Percentiles rank a stretch among this genome's conserved stretches.
Evolutionary conservation across 1,140 invertebrate genomes (phyloP).

Genomic region (Maniola jurtina): DNA sequence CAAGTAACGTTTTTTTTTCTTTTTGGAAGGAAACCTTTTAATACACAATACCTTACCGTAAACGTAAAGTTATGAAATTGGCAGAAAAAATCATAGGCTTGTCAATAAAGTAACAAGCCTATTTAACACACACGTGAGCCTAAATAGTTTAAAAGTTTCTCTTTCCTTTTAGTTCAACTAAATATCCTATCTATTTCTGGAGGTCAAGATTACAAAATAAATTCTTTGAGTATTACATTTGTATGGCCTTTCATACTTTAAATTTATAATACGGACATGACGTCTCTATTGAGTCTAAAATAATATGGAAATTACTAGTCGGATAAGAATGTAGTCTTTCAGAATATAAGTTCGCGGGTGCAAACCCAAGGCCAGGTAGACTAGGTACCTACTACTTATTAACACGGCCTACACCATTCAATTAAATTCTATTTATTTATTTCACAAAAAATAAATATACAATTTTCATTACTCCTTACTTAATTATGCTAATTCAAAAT

Average conservation of each 20-base stretch:
- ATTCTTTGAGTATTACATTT: background rate
- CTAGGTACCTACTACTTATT: conserved; percentile 11
- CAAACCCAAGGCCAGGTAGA: conserved; percentile 20
- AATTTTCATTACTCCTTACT: too few relatives aligned
- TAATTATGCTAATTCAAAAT: too few relatives aligned
- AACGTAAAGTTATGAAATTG: background rate
- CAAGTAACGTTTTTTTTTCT: too few relatives aligned
- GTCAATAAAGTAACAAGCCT: background rate
- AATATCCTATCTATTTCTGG: background rate
- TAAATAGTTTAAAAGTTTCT: background rate
- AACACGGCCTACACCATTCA: background rate
- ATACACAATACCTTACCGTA: background rate
- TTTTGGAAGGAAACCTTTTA: background rate
- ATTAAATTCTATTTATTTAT: too few relatives aligned
- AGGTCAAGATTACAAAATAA: background rate
- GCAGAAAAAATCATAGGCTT: background rate
- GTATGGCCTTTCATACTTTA: background rate
- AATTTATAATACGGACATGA: background rate
- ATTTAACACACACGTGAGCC: background rate
- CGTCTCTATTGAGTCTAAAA: background rate
- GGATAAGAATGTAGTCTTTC: background rate
- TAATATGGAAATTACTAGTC: conserved; percentile 3
- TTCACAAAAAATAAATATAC: too few relatives aligned
- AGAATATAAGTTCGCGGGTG: background rate
- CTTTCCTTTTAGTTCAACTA: background rate